Base-by-base conservation (phyloP, 2,797 vertebrate species). In the Danio albolineatus region DNA sequence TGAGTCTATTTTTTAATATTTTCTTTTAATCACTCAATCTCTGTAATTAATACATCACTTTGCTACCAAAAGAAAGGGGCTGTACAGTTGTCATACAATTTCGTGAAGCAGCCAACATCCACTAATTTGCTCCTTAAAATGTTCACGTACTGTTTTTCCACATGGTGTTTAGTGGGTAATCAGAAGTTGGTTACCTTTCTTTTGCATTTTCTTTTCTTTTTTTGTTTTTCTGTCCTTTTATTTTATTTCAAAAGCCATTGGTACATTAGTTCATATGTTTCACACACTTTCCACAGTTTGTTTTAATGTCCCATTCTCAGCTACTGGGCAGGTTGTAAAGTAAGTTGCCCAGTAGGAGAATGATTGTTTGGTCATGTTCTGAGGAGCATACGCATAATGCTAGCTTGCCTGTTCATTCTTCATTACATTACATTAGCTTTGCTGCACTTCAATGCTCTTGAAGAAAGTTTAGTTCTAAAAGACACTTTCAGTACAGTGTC, bases 21-120 rank as follows among this genome's bases (percentile, higher is more conserved):
- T 86, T 81, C 84, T 91, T 94, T 91, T 91, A 92, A 89, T 92
- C 89, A 91, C 87, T 89, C 87, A 82, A 83, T 83, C 87, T 87
- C 90, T 92, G 90, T 89, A 91, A 90, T 85, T 82, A 87, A 85
- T 75, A 69, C 75, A 49, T 73, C 71, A 39, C 82, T 90, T 87
- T 89, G 83, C 69, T 73, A 65, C 12, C 28, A 73, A 82, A 76
- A 77, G 80, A 82, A 76, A 57, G 70, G 85, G 81, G 71, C 80
- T 87, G 70, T 79, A 84, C 86, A 76, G 87, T 85, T 88, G 90
- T 87, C 84, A 87, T 87, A 85, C 89, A 88, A 82, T 84, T 84
- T 8, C 82, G 74, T 72, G 14, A 78, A 56, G 83, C 38, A 44
- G 62, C 49, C 8, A 16, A 54, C 28, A 28, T 78, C 48, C 76